Conservation (phyloP, 2,888 invertebrate genomes). For the Andrena bicolor region DNA sequence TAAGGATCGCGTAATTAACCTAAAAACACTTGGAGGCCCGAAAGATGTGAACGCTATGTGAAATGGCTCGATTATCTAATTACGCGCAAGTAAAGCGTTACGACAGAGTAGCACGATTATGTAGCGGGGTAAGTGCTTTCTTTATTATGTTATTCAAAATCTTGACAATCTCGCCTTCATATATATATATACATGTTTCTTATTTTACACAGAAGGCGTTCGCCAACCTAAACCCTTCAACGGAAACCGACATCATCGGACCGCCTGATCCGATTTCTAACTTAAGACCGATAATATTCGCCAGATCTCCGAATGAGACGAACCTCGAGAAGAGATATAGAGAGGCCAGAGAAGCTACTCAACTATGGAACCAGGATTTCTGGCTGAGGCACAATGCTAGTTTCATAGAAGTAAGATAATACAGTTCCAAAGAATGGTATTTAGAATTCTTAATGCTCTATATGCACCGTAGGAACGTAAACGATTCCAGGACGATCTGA, state of each 20-base stretch:
- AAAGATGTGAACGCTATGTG: constrained; percentile 14
- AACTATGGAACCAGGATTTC: constrained; percentile 94
- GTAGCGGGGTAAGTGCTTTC: constrained; percentile 47
- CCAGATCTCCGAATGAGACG: constrained; percentile 89
- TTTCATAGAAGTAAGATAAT: constrained; percentile 89
- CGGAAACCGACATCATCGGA: constrained; percentile 86
- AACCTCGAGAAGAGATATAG: constrained; percentile 88
- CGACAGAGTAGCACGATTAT: constrained; percentile 17
- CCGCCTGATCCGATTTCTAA: constrained; percentile 94
- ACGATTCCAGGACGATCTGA: constrained; percentile 80
- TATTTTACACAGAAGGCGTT: constrained; percentile 43
- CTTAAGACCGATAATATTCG: constrained; percentile 90
- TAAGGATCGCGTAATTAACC: not conserved
- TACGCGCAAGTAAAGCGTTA: constrained; percentile 21
- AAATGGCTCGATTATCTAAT: constrained; percentile 40
- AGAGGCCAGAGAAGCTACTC: constrained; percentile 89
- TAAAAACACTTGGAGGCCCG: not conserved
- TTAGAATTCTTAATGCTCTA: constrained; percentile 42
- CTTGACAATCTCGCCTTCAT: not conserved
- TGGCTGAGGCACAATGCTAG: constrained; percentile 93
- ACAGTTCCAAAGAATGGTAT: not conserved
- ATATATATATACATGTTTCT: not conserved
- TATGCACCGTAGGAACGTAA: constrained; percentile 84
- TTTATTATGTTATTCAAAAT: not conserved
- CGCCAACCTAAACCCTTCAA: constrained; percentile 50